These are phyloP conservation scores for Lasioglossum calceatum DNA, from an alignment of 2,888 invertebrate genomes.

Conservation along the genomic window DNA sequence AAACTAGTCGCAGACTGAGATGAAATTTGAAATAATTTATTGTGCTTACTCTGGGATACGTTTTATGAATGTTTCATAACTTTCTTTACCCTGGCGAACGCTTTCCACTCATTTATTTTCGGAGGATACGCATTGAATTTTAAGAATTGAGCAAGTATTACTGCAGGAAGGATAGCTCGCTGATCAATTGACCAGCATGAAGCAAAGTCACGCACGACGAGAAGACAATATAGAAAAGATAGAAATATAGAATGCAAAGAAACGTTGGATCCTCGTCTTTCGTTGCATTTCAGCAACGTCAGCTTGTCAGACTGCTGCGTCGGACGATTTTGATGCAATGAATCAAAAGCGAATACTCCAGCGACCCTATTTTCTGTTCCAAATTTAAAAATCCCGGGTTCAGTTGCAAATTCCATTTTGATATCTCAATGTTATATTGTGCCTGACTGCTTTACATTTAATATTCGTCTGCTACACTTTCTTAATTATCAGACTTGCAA, in stretches of 20 bases:
- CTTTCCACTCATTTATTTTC: background rate
- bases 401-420: background rate
- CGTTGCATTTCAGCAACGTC: background rate
- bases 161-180: background rate
- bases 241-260: background rate
- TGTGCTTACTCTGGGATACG: background rate
- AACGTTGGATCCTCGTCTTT: background rate
- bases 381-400: background rate
- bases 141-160: slow-evolving; percentile 29
- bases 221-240: slow-evolving; percentile 1
- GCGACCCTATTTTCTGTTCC: background rate
- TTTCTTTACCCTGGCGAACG: background rate
- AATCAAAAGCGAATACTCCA: background rate
- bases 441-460: background rate
- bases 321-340: background rate
- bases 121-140: background rate
- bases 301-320: background rate
- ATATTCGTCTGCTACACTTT: background rate
- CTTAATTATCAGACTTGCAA: background rate
- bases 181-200: slow-evolving; percentile 40
- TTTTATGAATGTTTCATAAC: background rate
- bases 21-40: background rate
- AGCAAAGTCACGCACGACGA: slow-evolving; percentile 29
- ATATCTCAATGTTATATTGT: background rate
- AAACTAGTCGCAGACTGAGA: background rate